Evolutionary conservation across 2,113 vertebrate genomes (phyloP), one percentile per base, ranked within the genome.

Genomic region (Typhlomys cinereus): DNA sequence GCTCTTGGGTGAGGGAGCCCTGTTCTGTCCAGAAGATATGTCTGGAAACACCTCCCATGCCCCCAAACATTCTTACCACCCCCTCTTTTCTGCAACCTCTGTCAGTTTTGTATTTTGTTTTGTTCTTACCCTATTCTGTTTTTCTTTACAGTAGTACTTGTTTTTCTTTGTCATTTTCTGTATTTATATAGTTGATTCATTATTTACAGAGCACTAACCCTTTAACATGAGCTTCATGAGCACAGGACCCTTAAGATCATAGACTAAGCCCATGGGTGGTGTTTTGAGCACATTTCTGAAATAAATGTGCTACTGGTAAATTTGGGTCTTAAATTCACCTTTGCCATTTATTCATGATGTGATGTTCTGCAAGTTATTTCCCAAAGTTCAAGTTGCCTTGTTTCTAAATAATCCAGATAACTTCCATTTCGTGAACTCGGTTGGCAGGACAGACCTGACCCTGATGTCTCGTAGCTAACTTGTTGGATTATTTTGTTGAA

Each of bases 321-420:
- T 18, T 34, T 84, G 46, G 31, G 18, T 44, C 92, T 87, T 85
- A 73, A 62, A 48, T 85, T 91, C 14, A 39, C 23, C 10, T 74
- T 89, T 92, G 59, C 66, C 44, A 29, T 23, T 36, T 69, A 74
- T 6, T 70, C 39, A 25, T 73, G 90, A 29, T 21, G 34, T 91
- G 84, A 83, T 34, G 61, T 88, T 93, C 21, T 69, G 29, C 50
- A 75, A 62, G n/a, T 76, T 80, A 7, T 15, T 59, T 89, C 41
- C 80, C 15, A 27, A 69, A 50, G 27, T 83, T 64, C 78, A 85
- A 11, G 18, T 73, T 85, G 87, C 25, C 29, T 87, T 36, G 4
- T 76, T 85, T 89, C 11, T n/a, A 79, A 92, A 93, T 70, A 66
- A 5, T 59, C 50, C 59, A 85, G 21, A 41, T 75, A 52, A 29